Evolutionary conservation across 2,113 vertebrate species (phyloP).

Genomic region (Plectropomus leopardus): DNA sequence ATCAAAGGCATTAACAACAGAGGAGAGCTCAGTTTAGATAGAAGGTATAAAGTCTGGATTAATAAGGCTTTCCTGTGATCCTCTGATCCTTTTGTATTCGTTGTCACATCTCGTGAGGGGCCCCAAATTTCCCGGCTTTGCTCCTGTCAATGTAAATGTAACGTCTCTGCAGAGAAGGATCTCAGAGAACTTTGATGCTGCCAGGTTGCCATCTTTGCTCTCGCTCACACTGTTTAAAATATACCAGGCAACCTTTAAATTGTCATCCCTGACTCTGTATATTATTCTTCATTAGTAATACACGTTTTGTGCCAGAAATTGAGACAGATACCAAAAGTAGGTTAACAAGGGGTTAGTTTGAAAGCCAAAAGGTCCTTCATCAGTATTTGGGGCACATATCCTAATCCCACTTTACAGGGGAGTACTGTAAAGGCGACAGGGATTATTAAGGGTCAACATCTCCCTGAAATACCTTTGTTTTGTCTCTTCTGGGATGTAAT

Average conservation of each 20-base stretch:
- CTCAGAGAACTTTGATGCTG: slow-evolving; percentile 24
- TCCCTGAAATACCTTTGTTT: slow-evolving; percentile 51
- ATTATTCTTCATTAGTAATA: not conserved
- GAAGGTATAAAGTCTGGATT: slow-evolving; percentile 50
- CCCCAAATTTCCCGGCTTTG: not conserved
- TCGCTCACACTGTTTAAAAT: not conserved
- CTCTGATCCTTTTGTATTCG: slow-evolving; percentile 53
- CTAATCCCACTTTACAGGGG: slow-evolving; percentile 63
- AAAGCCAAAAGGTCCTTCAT: slow-evolving; percentile 26
- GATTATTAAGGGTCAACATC: slow-evolving; percentile 54
- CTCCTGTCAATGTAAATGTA: slow-evolving; percentile 38
- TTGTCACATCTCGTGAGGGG: slow-evolving; percentile 54
- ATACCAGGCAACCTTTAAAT: not conserved
- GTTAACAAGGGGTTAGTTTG: slow-evolving; percentile 63
- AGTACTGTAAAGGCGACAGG: slow-evolving; percentile 6
- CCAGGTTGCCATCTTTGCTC: not conserved
- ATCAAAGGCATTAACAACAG: slow-evolving; percentile 27
- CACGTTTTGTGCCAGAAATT: slow-evolving; percentile 6
- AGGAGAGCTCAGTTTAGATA: slow-evolving; percentile 13
- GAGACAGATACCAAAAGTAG: slow-evolving; percentile 43
- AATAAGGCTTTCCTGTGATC: slow-evolving; percentile 52
- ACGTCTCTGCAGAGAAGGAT: slow-evolving; percentile 20
- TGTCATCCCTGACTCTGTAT: not conserved
- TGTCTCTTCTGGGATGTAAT: slow-evolving; percentile 28
- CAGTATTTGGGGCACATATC: slow-evolving; percentile 29